These are phyloP conservation scores for Synanthedon tipuliformis DNA, from an alignment of 2,888 invertebrate genomes.

Conservation along the genomic window DNA sequence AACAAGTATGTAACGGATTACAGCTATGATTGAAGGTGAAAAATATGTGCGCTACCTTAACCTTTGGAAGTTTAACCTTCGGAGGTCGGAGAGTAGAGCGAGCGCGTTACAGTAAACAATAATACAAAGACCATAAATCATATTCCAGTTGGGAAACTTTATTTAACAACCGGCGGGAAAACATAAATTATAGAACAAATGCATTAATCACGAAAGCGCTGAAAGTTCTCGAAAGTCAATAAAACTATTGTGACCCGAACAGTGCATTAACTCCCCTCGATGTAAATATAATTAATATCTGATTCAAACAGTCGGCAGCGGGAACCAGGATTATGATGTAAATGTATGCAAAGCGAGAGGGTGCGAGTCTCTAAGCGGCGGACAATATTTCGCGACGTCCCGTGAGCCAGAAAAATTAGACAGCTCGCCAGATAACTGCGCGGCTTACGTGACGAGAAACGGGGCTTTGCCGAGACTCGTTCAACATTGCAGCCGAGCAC, in stretches of 20 bases:
- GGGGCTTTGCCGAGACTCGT: slow-evolving; percentile 42
- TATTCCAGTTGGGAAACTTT: background rate
- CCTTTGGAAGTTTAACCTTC: too few relatives aligned
- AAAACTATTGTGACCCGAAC: slow-evolving; percentile 20
- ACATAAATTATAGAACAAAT: slow-evolving; percentile 4
- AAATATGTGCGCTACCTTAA: too few relatives aligned
- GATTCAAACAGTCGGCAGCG: slow-evolving; percentile 20
- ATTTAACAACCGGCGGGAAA: slow-evolving; percentile 3
- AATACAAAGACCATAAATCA: background rate
- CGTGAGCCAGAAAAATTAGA: slow-evolving; percentile 28
- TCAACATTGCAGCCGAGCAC: slow-evolving; percentile 5
- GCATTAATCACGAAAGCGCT: slow-evolving; percentile 9
- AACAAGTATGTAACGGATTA: too few relatives aligned
- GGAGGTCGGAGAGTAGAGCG: too few relatives aligned
- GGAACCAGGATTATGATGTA: slow-evolving; percentile 52
- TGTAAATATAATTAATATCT: slow-evolving; percentile 24
- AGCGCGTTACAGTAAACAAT: background rate
- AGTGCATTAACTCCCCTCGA: slow-evolving; percentile 8
- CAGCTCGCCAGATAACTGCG: slow-evolving; percentile 35
- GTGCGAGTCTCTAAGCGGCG: slow-evolving; percentile 16
- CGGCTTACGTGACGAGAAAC: slow-evolving; percentile 46
- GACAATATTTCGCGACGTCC: slow-evolving; percentile 18
- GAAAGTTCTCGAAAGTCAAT: slow-evolving; percentile 17
- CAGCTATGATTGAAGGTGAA: too few relatives aligned
- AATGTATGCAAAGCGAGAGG: slow-evolving; percentile 37